Evolutionary conservation across 2,113 vertebrate species (phyloP), one percentile per base, ranked within the genome.

Genomic region (Xiphorhynchus elegans): DNA sequence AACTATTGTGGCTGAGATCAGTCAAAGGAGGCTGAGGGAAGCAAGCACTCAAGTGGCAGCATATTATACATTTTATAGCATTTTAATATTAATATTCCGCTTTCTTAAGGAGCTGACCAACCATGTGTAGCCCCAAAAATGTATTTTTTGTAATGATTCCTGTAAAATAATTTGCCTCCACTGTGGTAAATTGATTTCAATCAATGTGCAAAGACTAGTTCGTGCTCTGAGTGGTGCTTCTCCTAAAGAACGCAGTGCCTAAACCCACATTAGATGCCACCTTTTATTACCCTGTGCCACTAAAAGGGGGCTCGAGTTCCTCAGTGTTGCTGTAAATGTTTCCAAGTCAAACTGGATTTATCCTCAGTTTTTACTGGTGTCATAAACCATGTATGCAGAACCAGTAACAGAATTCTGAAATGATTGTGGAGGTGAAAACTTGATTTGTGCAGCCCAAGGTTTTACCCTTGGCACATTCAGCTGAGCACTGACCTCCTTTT

Each of bases 381-480:
- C 62, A 20, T 8, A 11, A 49, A 23, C 6, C 1, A 8, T 0
- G 4, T 1, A 3, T 4, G 31, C 18, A 44, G 58, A 59, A 17
- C 37, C 25, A 5, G 3, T 5, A 58, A 8, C 17, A 18, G 21
- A 58, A 6, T 26, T 17, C 33, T 13, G 33, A 40, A 56, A 47
- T 18, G 1, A 21, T 11, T 25, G 11, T 19, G 11, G 47, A 5
- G 16, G 31, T 10, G 40, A 24, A 73, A 79, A 42, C 6, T 69
- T 16, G 1, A 20, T 72, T 76, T 56, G 23, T 31, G n/a, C 21
- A 31, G 31, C 17, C 26, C 18, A 29, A 1, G 2, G 5, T 44
- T 66, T 52, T 11, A 56, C 13, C 25, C 5, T 50, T 33, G 63
- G 40, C 40, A 88, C 44, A 9, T 56, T 84, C 14, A 76, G 40